Evolutionary conservation across 2,888 invertebrate genomes (phyloP).

Genomic region (Myopa tessellatipennis): DNA sequence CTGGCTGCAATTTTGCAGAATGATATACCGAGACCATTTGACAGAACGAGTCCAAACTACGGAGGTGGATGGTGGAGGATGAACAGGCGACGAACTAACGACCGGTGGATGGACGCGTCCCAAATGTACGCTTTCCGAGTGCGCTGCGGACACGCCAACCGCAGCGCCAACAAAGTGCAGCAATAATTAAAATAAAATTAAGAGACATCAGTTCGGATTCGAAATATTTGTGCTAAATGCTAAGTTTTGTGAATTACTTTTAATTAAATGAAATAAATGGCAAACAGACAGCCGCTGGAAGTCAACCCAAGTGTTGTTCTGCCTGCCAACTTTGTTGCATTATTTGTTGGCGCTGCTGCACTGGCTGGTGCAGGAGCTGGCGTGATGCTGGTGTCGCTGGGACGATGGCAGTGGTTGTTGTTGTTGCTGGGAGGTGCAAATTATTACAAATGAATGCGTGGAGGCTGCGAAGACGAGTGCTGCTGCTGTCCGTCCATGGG

Average conservation of each 20-base stretch:
- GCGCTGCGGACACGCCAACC: slow-evolving; percentile 35
- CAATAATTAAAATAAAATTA: slow-evolving; percentile 38
- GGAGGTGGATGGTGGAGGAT: slow-evolving; percentile 49
- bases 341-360: neutral
- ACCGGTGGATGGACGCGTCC: slow-evolving; percentile 25
- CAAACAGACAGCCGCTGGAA: slow-evolving; percentile 24
- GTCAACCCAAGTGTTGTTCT: neutral
- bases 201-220: slow-evolving; percentile 39
- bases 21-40: slow-evolving; percentile 46
- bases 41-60: slow-evolving; percentile 53
- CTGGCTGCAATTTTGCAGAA: slow-evolving; percentile 37
- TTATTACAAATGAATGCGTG: slow-evolving; percentile 34
- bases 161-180: slow-evolving; percentile 27
- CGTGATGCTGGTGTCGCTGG: neutral
- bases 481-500: slow-evolving; percentile 8
- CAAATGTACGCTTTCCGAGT: slow-evolving; percentile 29
- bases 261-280: slow-evolving; percentile 52
- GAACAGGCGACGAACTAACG: slow-evolving; percentile 28
- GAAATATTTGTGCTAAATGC: slow-evolving; percentile 42
- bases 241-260: slow-evolving; percentile 50
- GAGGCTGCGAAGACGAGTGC: slow-evolving; percentile 29
- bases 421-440: slow-evolving; percentile 36
- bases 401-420: neutral
- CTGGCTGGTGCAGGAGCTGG: no score
- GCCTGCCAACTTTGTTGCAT: neutral